phyloP scores from a whole-genome alignment of 2,888 invertebrate species.

The Drymonia ruficornis region DNA sequence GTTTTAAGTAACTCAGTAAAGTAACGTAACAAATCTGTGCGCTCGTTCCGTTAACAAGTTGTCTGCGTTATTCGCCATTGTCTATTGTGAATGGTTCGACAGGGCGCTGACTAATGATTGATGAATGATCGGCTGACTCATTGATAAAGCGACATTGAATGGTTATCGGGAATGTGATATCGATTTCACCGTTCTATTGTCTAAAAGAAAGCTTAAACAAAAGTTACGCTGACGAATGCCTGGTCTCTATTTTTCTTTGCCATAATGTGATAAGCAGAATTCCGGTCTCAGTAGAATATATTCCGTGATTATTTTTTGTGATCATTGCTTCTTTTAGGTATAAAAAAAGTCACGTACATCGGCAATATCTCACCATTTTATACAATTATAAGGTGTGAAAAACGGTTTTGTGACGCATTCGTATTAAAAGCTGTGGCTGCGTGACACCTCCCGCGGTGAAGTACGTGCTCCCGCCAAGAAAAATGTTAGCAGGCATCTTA shows the following conservation, averaged over 20 bases:
- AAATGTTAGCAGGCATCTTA: slow-evolving; percentile 77
- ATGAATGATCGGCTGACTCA: slow-evolving; percentile 72
- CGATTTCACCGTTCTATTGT: slow-evolving; percentile 41
- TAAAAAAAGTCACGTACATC: slow-evolving; percentile 51
- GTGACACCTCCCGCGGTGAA: slow-evolving; percentile 64
- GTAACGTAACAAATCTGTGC: slow-evolving; percentile 32
- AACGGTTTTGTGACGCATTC: slow-evolving; percentile 61
- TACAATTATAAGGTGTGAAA: slow-evolving; percentile 60
- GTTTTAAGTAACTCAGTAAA: not conserved
- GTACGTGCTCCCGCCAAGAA: slow-evolving; percentile 76
- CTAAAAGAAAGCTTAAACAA: slow-evolving; percentile 33
- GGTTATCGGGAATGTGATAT: slow-evolving; percentile 51
- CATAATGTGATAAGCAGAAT: slow-evolving; percentile 1
- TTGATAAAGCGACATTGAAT: slow-evolving; percentile 62
- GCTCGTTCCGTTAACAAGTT: slow-evolving; percentile 50
- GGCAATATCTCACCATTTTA: slow-evolving; percentile 56
- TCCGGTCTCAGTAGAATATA: not conserved
- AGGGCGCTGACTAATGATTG: slow-evolving; percentile 70
- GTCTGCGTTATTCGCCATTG: slow-evolving; percentile 50
- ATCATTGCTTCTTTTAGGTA: slow-evolving; percentile 8
- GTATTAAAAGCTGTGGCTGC: slow-evolving; percentile 52
- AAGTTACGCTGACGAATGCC: slow-evolving; percentile 15
- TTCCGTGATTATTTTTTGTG: slow-evolving; percentile 8
- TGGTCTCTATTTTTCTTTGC: slow-evolving; percentile 12
- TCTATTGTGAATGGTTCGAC: slow-evolving; percentile 52